Conservation (phyloP, 2,113 vertebrate genomes). For the Paraplagusia blochii region DNA sequence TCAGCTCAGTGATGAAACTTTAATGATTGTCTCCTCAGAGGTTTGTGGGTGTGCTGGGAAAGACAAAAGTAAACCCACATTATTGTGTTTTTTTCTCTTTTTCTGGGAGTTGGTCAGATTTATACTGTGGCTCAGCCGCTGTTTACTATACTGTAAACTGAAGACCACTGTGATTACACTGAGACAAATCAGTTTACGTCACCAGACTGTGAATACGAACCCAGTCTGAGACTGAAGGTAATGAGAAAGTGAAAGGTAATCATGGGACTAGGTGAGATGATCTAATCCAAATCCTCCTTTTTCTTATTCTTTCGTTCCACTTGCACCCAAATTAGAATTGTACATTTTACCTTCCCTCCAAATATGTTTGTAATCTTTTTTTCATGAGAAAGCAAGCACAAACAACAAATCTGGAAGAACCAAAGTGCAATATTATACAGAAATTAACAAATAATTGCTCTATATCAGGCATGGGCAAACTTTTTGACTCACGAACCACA, state of each 20-base stretch:
- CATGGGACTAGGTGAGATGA: background rate
- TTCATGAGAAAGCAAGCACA: too few relatives aligned
- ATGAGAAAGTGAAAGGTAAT: background rate
- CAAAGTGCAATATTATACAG: too few relatives aligned
- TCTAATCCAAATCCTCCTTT: too few relatives aligned
- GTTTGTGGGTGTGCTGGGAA: conserved; percentile 15
- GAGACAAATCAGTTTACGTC: background rate
- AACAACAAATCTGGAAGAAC: too few relatives aligned
- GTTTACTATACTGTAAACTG: conserved; percentile 26
- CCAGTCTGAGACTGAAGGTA: background rate
- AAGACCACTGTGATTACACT: conserved; percentile 9
- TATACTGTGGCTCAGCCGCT: conserved; percentile 38
- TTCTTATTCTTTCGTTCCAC: too few relatives aligned
- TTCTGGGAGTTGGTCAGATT: conserved; percentile 18
- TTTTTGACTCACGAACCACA: too few relatives aligned
- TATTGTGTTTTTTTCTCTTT: conserved; percentile 18
- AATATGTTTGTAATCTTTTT: too few relatives aligned
- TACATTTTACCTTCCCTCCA: background rate
- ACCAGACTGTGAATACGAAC: conserved; percentile 3
- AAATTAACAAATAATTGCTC: too few relatives aligned
- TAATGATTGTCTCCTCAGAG: background rate
- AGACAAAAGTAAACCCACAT: conserved; percentile 16
- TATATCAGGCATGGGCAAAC: too few relatives aligned
- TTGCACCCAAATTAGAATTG: too few relatives aligned
- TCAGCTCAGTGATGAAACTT: too few relatives aligned